Conservation (phyloP, 2,113 vertebrate species). For the Mobula hypostoma region DNA sequence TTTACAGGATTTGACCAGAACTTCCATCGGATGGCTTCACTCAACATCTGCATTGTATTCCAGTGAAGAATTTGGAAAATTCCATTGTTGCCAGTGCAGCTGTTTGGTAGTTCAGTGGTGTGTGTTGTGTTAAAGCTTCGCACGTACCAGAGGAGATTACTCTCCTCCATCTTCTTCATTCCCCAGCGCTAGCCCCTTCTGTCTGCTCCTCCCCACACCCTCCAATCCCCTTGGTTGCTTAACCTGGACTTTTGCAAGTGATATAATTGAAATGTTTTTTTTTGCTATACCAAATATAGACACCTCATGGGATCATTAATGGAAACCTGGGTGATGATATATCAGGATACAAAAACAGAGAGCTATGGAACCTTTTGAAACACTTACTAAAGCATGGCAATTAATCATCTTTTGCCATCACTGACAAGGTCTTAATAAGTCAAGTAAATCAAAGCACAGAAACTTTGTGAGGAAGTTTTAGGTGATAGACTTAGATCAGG, state of each 20-base stretch:
- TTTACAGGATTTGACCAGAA: neutral
- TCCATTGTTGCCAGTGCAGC: neutral
- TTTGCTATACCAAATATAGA: neutral
- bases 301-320: neutral
- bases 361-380: neutral
- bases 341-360: neutral
- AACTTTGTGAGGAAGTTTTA: neutral
- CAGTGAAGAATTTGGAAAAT: neutral
- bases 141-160: neutral
- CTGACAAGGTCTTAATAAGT: neutral
- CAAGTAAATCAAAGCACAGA: neutral
- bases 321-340: neutral
- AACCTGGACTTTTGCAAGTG: neutral
- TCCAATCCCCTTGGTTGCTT: neutral
- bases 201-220: too few relatives aligned
- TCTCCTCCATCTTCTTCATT: neutral
- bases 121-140: neutral
- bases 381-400: neutral
- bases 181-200: too few relatives aligned
- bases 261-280: neutral
- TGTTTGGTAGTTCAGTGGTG: neutral
- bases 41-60: neutral
- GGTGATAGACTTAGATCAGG: neutral
- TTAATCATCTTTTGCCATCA: neutral
- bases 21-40: neutral